Evolutionary conservation across 2,113 vertebrate species (phyloP).

Genomic region (Lathamus discolor): DNA sequence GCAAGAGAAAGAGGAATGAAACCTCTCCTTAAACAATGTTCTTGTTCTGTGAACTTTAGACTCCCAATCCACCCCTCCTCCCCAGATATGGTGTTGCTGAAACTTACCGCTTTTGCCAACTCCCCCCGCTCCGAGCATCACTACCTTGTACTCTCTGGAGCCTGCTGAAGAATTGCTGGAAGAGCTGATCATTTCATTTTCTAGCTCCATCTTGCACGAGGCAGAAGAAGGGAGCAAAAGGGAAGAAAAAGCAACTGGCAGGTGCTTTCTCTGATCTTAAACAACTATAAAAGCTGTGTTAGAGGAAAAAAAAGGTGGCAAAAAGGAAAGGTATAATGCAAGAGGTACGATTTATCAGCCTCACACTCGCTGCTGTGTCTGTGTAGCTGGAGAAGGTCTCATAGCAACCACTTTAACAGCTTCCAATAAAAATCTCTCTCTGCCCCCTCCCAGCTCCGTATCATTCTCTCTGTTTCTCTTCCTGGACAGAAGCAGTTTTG

Average conservation of each 20-base stretch:
- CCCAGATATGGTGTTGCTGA: neutral
- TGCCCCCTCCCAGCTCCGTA: conserved; percentile 54
- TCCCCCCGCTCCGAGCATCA: conserved; percentile 78
- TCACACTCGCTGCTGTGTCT: conserved; percentile 60
- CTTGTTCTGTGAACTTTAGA: neutral
- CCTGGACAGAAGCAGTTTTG: conserved; percentile 35
- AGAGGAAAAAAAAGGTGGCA: neutral
- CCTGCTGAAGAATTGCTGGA: conserved; percentile 55
- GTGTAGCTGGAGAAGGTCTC: conserved; percentile 72
- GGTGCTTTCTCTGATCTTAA: conserved; percentile 61
- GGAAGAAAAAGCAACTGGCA: conserved; percentile 50
- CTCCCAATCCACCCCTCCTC: neutral
- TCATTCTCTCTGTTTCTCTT: conserved; percentile 23
- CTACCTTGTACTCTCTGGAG: conserved; percentile 77
- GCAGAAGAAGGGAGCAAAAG: neutral
- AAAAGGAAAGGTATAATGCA: conserved; percentile 45
- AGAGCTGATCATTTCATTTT: conserved; percentile 60
- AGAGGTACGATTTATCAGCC: conserved; percentile 64
- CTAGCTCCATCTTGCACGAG: conserved; percentile 71
- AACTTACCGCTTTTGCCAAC: conserved; percentile 81
- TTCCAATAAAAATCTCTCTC: conserved; percentile 80
- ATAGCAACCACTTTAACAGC: conserved; percentile 80
- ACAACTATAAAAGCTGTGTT: conserved; percentile 64
- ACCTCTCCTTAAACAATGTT: neutral
- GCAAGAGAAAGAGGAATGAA: neutral